Conservation (phyloP, 2,888 invertebrate species). For the Drosophila anomelani region DNA sequence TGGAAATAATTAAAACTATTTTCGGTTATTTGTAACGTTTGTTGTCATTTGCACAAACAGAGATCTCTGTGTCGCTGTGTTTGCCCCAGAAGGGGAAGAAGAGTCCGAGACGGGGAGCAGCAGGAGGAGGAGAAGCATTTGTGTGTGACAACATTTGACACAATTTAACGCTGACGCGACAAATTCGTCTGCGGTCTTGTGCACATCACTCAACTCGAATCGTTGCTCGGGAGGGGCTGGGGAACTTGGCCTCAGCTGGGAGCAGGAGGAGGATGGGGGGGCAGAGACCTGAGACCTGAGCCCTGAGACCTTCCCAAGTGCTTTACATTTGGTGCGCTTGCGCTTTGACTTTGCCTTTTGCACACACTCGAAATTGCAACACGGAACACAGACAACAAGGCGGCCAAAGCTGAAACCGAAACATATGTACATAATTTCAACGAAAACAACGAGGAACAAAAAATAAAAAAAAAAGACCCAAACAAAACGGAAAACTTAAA, state of each 20-base stretch:
- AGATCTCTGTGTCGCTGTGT: constrained; percentile 8
- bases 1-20: constrained; percentile 64
- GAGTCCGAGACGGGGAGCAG: too few species aligned
- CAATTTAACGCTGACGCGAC: constrained; percentile 68
- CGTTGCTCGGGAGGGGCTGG: constrained; percentile 12
- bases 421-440: constrained; percentile 3
- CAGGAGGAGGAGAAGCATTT: not conserved
- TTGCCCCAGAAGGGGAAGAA: constrained; percentile 1
- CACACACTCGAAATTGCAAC: constrained; percentile 62
- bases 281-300: not conserved
- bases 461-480: not conserved
- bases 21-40: constrained; percentile 65
- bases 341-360: constrained; percentile 55
- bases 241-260: not conserved
- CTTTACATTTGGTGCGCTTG: constrained; percentile 48
- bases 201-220: constrained; percentile 39
- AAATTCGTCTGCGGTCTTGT: constrained; percentile 42
- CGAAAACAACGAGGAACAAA: not conserved
- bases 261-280: constrained; percentile 1
- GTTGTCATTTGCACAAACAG: constrained; percentile 50
- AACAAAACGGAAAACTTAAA: constrained; percentile 1
- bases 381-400: constrained; percentile 42
- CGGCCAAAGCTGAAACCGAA: constrained; percentile 13
- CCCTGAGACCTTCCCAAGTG: constrained; percentile 38
- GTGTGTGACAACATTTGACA: constrained; percentile 71